Evolutionary conservation across 2,797 vertebrate genomes (phyloP), one percentile per base, ranked within the genome.

Genomic region (Sandelia bainsii): DNA sequence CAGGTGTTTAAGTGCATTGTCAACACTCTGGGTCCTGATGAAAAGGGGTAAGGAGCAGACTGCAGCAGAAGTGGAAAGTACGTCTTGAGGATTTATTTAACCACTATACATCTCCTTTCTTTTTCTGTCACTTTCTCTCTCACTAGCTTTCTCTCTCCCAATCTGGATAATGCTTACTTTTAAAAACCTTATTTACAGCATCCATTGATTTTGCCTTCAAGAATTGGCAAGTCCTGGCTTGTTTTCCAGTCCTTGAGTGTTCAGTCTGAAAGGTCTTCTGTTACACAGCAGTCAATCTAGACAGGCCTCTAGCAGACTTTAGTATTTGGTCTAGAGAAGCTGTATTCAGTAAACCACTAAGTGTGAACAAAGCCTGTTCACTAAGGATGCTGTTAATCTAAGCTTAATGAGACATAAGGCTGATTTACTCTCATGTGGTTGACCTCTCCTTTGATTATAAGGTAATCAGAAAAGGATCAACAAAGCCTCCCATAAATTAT

Each of bases 141-240:
- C 25, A 3, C 50, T 40, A 19, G 8, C 69, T 61, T 54, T 29
- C 60, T 17, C 62, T 60, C 80, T 77, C 84, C 88, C 86, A 89
- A 88, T 92, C 84, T 79, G 74, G 84, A 82, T 89, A 88, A 89
- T 88, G 86, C 81, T 87, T 77, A 80, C 89, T 88, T 90, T 87
- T 83, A 86, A 90, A 90, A 93, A 88, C 82, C 78, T 89, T 91
- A 90, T 90, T 92, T 92, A 90, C 85, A 80, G 82, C 86, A 51
- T 73, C 74, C 82, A 94, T 94, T 84, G 89, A 93, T 93, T 88
- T 77, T 72, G 53, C 85, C 77, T 80, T 84, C 84, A 82, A 86
- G 84, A 91, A 88, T 69, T 91, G 90, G 88, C 89, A 85, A 66
- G 75, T 74, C 69, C 60, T 6, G 49, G 50, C 69, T 77, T 17